Conservation (phyloP, 2,113 vertebrate species). For the Ptilorrhoa leucosticta region DNA sequence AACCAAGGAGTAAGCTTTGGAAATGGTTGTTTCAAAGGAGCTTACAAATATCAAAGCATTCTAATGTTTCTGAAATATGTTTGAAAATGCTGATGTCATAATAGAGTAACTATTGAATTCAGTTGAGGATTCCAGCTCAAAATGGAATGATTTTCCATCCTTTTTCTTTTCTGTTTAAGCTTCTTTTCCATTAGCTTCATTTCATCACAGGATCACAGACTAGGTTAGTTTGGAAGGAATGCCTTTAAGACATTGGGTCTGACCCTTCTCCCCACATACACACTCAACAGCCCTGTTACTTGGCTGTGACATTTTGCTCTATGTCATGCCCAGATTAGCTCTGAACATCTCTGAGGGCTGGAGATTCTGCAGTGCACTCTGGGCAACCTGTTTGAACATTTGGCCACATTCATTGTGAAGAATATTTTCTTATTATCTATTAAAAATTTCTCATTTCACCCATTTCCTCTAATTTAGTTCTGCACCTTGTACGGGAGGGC, state of each 20-base stretch:
- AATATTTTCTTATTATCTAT: background rate
- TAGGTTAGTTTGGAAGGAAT: background rate
- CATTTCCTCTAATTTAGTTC: background rate
- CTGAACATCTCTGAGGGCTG: background rate
- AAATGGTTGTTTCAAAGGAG: background rate
- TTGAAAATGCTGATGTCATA: background rate
- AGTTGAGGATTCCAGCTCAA: background rate
- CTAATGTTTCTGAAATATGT: background rate
- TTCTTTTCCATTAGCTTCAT: background rate
- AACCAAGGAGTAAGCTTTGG: background rate
- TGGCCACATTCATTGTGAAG: background rate
- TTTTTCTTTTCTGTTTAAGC: background rate
- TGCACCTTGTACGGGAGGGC: rapidly evolving
- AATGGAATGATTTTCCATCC: background rate
- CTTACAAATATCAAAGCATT: background rate
- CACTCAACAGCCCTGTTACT: background rate
- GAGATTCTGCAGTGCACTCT: background rate
- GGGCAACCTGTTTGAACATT: background rate
- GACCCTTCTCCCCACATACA: background rate
- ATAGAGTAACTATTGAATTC: background rate
- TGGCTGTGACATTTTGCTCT: background rate
- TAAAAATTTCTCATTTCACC: background rate
- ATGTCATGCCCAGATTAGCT: background rate
- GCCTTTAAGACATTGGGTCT: background rate
- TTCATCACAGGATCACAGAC: background rate